Conservation (phyloP, 2,888 invertebrate species). For the Chrysomela aeneicollis region DNA sequence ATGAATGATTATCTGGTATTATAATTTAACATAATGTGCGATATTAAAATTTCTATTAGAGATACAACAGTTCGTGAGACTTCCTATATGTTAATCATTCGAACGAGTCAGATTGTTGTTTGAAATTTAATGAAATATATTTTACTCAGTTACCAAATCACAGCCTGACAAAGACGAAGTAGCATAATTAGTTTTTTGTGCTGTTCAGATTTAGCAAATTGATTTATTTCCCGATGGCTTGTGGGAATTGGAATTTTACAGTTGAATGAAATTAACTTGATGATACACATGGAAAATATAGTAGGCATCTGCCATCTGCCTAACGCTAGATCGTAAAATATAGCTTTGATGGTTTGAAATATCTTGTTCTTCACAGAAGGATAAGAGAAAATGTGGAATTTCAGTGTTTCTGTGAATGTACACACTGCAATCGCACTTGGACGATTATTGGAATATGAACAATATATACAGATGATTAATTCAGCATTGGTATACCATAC, state of each 20-base stretch:
- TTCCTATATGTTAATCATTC: slow-evolving; percentile 20
- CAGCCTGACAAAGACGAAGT: background rate
- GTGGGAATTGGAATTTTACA: background rate
- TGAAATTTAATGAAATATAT: background rate
- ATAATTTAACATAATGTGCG: slow-evolving; percentile 13
- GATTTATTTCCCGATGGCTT: background rate
- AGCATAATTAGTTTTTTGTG: background rate
- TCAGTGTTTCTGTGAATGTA: too few relatives aligned
- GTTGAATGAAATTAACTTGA: background rate
- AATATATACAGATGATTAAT: too few relatives aligned
- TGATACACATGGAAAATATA: too few relatives aligned
- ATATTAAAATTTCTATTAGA: slow-evolving; percentile 11
- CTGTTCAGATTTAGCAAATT: background rate
- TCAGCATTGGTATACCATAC: too few relatives aligned
- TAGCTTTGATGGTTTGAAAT: too few relatives aligned
- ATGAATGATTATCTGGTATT: slow-evolving; percentile 14
- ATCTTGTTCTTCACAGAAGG: too few relatives aligned
- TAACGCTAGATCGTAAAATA: too few relatives aligned
- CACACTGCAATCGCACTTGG: too few relatives aligned
- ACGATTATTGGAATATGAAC: too few relatives aligned
- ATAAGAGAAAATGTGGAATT: too few relatives aligned
- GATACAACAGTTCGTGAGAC: slow-evolving; percentile 20
- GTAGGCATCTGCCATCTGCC: too few relatives aligned
- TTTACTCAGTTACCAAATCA: background rate
- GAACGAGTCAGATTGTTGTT: background rate